A percentile compares a stretch with the other conserved stretches of the same genome.
phyloP scores from a whole-genome alignment of 2,113 vertebrate species.

The Falcunculus frontatus region DNA sequence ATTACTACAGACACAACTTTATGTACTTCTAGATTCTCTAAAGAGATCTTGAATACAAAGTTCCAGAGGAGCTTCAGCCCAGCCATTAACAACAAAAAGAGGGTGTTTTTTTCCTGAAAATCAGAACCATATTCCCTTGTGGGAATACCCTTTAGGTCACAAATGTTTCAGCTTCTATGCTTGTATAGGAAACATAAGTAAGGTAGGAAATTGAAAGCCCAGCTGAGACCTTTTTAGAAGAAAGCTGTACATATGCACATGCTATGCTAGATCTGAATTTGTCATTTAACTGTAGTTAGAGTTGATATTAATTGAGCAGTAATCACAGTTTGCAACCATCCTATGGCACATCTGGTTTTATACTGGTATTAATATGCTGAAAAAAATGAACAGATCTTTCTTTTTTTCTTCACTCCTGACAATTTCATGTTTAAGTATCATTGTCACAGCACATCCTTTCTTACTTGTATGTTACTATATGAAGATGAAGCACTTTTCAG shows the following conservation, averaged over 20 bases:
- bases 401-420: background rate
- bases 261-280: background rate
- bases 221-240: background rate
- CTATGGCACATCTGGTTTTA: background rate
- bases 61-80: background rate
- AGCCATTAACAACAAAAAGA: background rate
- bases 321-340: background rate
- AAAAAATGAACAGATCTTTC: background rate
- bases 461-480: background rate
- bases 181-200: background rate
- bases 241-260: background rate
- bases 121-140: background rate
- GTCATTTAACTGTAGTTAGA: background rate
- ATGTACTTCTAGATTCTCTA: background rate
- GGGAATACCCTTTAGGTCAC: background rate
- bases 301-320: background rate
- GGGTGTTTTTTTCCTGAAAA: background rate
- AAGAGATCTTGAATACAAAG: background rate
- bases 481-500: background rate
- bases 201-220: background rate
- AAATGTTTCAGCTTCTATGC: background rate
- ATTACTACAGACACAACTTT: background rate
- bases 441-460: background rate
- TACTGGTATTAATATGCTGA: background rate
- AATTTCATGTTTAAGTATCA: background rate